Base-by-base conservation (phyloP, 2,888 invertebrate genomes). In the Drosophila imparisetae region DNA sequence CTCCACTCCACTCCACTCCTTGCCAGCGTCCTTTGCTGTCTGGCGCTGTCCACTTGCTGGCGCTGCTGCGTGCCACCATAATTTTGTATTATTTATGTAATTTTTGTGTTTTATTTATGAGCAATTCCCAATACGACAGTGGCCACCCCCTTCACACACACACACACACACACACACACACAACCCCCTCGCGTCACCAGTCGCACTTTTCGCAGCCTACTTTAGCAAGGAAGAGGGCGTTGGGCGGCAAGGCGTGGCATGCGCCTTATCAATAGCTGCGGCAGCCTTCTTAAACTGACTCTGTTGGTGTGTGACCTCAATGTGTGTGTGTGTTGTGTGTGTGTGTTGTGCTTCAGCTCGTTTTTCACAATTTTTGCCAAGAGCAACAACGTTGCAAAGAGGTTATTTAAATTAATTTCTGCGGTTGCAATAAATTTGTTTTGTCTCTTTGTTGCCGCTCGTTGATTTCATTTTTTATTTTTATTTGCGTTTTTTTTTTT, bases 351-450 rank as follows among this genome's bases (percentile, higher is more conserved):
- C 48, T 48, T 48, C 45, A n/a, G 50, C 66, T 74, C 75, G 66
- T 65, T 70, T 73, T 78, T 74, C 61, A 70, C 83, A 80, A 66
- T 66, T 72, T 83, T 83, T 83, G 80, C 80, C 80, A 75, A 83
- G 66, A 58, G 66, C 53, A 62, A 40, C 60, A 58, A 60, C 55
- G 36, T 55, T 75, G 61, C 81, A 73, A 86, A 80, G 72, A 83
- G 83, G 86, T 83, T 86, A 75, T 86, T 83, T 83, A 86, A 83
- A 86, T 83, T 83, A 83, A 83, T 83, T 83, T 83, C 81, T 83
- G 83, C 86, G 86, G 86, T 80, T 85, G 86, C 86, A 83, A 83
- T 83, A 83, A 86, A 86, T 83, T 85, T 71, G 66, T 76, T 71
- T 81, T 75, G 66, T 72, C 68, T 77, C 72, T 70, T 67, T 75